Percentiles rank a stretch among this genome's conserved stretches.
Conservation (phyloP, 2,113 vertebrate genomes). For the Sterna hirundo region DNA sequence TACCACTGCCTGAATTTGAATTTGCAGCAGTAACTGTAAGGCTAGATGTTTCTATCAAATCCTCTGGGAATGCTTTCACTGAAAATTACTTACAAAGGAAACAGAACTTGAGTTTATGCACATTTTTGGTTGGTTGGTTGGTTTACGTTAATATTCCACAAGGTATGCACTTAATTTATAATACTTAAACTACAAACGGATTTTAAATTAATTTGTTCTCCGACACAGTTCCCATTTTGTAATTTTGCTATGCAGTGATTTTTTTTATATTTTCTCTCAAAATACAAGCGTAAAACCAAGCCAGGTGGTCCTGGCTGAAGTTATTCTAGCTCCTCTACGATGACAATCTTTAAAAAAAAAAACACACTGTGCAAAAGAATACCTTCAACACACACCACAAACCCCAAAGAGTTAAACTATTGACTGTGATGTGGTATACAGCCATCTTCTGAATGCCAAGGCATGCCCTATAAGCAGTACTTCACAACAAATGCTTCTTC, state of each 20-base stretch:
- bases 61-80: not conserved
- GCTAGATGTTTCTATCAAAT: not conserved
- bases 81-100: not conserved
- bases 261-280: not conserved
- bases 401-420: not conserved
- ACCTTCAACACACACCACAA: not conserved
- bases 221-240: not conserved
- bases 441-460: not conserved
- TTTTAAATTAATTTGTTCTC: not conserved
- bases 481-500: not conserved
- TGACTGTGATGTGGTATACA: not conserved
- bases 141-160: not conserved
- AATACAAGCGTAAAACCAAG: not conserved
- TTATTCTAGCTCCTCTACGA: not conserved
- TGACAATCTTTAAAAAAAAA: not conserved
- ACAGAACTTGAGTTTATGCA: not conserved
- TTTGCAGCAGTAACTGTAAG: not conserved
- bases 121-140: not conserved
- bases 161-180: not conserved
- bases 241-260: not conserved
- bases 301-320: not conserved
- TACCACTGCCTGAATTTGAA: not conserved
- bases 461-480: not conserved
- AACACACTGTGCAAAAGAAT: not conserved
- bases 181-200: not conserved